A percentile compares a stretch with the other conserved stretches of the same genome.
phyloP scores from a whole-genome alignment of 2,888 invertebrate genomes.

The Pseudococcus jackbeardsleyi region DNA sequence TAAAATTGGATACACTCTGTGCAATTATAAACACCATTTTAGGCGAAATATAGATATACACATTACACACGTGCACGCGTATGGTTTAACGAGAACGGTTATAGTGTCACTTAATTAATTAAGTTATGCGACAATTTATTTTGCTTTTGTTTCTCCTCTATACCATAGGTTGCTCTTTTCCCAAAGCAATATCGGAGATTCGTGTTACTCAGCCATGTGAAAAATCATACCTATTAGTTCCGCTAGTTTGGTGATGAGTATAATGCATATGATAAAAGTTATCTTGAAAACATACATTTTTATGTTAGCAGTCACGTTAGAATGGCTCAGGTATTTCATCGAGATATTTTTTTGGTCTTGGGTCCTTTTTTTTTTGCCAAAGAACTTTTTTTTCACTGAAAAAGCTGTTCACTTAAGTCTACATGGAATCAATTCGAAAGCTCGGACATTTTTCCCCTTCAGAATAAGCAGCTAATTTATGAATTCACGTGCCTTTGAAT shows the following conservation, averaged over 20 bases:
- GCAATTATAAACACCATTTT: neutral
- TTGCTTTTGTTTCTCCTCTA: neutral
- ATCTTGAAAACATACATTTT: neutral
- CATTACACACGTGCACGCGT: neutral
- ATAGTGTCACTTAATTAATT: slow-evolving; percentile 10
- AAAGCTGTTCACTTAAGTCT: too few relatives aligned
- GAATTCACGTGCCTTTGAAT: too few relatives aligned
- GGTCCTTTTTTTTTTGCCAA: too few relatives aligned
- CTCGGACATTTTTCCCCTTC: too few relatives aligned
- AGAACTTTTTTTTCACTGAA: too few relatives aligned
- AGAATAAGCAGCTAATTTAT: too few relatives aligned
- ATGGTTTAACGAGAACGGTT: neutral
- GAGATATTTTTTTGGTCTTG: too few relatives aligned
- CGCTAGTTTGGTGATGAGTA: neutral
- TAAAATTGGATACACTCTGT: neutral
- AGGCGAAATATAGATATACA: neutral
- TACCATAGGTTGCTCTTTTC: neutral
- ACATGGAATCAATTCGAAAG: too few relatives aligned
- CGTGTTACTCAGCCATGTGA: neutral
- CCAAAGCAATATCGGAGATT: neutral
- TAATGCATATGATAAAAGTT: neutral
- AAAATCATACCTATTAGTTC: slow-evolving; percentile 17
- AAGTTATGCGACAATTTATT: neutral
- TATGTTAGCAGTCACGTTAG: neutral
- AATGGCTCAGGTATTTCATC: neutral